Base-by-base conservation (phyloP, 2,113 vertebrate genomes). In the Myiagra hebetior region DNA sequence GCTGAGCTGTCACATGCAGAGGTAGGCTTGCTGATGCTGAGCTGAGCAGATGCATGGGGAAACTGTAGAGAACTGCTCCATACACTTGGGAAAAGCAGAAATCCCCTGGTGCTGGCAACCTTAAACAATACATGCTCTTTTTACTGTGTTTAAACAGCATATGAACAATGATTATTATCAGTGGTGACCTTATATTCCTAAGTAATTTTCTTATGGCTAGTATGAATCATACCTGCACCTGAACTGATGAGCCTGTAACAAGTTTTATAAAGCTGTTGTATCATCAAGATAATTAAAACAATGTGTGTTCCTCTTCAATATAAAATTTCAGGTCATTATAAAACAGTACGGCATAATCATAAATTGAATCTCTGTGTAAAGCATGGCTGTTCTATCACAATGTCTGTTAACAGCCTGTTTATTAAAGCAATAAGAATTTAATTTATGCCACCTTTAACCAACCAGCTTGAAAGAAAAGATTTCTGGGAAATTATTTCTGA, bases 381-480 rank as follows among this genome's bases (percentile, higher is more conserved):
- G 44, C 2, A 3, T 57, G 81, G 60, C 23, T 39, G 24, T 63
- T 28, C n/a, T 79, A 42, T 47, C 57, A 89, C n/a, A 80, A 44
- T 39, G 23, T 39, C 74, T 82, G 24, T 44, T 94, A 95, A 79
- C 42, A 76, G n/a, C 31, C 27, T 59, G 44, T 59, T 89, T 80
- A 87, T 94, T 91, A 87, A 91, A 92, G 23, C 69, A 86, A 57
- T 23, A 53, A 14, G 33, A 87, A 18, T 47, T 30, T 33, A 64
- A 93, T 83, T 91, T 94, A 63, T 57, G 50, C 78, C 83, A 65
- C 16, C 16, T 68, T 92, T 94, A 80, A 86, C n/a, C 28, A 94
- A 56, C 5, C 41, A 62, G 3, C 49, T 93, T 72, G 76, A 64
- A 87, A 93, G 59, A 78, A 92, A 87, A 83, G 16, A 4, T n/a